Conservation (phyloP, 2,797 vertebrate species). For the Chelonia mydas region DNA sequence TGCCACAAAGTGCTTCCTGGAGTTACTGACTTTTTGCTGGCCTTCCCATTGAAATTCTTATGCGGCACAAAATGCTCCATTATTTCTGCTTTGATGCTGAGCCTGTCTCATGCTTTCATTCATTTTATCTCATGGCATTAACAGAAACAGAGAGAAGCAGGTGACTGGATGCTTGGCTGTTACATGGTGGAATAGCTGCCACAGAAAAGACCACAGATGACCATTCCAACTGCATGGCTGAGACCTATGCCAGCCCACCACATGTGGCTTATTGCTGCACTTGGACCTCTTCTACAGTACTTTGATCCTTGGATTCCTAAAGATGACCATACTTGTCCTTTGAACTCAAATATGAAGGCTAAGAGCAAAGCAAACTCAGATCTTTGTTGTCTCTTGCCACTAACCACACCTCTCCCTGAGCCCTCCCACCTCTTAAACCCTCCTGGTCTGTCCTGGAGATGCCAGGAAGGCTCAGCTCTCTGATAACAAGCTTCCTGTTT, state of each 20-base stretch:
- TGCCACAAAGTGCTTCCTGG: not conserved
- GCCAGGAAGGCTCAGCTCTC: not conserved
- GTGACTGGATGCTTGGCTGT: not conserved
- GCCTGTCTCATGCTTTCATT: not conserved
- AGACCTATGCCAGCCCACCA: not conserved
- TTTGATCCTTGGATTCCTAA: not conserved
- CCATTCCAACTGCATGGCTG: not conserved
- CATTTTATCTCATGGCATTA: not conserved
- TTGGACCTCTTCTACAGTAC: not conserved
- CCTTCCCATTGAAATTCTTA: not conserved
- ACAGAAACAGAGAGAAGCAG: not conserved
- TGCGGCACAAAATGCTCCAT: not conserved
- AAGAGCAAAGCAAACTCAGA: not conserved
- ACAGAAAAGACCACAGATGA: not conserved
- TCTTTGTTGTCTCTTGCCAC: not conserved
- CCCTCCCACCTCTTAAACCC: not conserved
- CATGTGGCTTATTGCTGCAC: not conserved
- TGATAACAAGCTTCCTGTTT: not conserved
- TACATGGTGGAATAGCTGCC: not conserved
- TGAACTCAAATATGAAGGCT: not conserved
- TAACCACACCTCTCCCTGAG: not conserved
- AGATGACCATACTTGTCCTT: not conserved
- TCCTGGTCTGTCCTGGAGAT: not conserved
- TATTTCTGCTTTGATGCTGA: not conserved
- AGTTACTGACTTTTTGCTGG: not conserved